Percentiles rank a stretch among this genome's conserved stretches.
Conservation (phyloP, 1,140 invertebrate species). For the Heliconius hewitsoni region DNA sequence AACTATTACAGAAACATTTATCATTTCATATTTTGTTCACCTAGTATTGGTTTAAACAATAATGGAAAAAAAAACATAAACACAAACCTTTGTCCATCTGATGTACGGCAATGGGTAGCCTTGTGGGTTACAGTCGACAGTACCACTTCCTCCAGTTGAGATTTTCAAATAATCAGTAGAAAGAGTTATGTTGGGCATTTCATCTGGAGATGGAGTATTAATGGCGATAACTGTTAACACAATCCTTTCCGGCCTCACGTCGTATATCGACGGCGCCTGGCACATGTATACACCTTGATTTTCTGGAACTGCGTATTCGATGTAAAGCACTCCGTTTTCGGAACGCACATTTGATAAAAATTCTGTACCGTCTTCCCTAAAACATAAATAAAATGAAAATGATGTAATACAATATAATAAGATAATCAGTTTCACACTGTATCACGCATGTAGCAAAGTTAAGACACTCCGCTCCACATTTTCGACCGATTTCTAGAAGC, state of each 20-base stretch:
- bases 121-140: slow-evolving; percentile 87
- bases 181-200: slow-evolving; percentile 82
- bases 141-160: slow-evolving; percentile 89
- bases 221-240: slow-evolving; percentile 51
- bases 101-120: slow-evolving; percentile 87
- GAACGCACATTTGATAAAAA: slow-evolving; percentile 83
- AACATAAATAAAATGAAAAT: slow-evolving; percentile 26
- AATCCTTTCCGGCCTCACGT: slow-evolving; percentile 48
- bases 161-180: slow-evolving; percentile 86
- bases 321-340: slow-evolving; percentile 86
- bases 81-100: slow-evolving; percentile 88
- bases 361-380: slow-evolving; percentile 80
- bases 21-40: too few species aligned
- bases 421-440: background rate
- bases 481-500: too few species aligned
- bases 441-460: too few species aligned
- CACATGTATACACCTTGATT: slow-evolving; percentile 93
- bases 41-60: too few species aligned
- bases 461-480: too few species aligned
- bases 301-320: slow-evolving; percentile 84
- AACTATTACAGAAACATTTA: too few species aligned
- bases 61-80: too few species aligned
- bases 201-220: slow-evolving; percentile 41
- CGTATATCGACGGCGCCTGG: slow-evolving; percentile 71
- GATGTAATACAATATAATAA: background rate